phyloP scores from a whole-genome alignment of 2,888 invertebrate species.

The Zhengitettix transpicula region DNA sequence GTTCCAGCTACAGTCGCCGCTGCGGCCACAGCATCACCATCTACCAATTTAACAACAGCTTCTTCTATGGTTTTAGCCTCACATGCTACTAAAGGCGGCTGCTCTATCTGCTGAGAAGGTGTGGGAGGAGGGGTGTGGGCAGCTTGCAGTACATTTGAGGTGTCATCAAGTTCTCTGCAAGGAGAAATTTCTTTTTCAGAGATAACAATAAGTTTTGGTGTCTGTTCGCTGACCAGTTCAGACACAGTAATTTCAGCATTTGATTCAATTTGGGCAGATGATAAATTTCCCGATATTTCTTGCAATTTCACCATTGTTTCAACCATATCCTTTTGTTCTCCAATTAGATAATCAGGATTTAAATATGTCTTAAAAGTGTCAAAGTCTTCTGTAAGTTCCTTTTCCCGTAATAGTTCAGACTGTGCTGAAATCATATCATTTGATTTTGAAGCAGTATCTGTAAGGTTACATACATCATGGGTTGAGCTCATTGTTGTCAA shows the following conservation, averaged over 20 bases:
- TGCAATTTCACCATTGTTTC: not conserved
- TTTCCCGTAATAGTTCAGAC: not conserved
- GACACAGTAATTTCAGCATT: not conserved
- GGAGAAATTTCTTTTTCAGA: no score
- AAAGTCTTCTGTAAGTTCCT: not conserved
- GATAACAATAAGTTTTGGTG: no score
- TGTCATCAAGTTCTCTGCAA: not conserved
- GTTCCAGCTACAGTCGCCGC: slow-evolving; percentile 5
- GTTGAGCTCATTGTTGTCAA: no score
- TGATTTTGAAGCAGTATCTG: no score
- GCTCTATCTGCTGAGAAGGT: not conserved
- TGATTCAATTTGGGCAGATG: not conserved
- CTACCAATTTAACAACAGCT: not conserved
- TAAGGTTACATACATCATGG: no score
- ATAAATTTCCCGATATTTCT: not conserved
- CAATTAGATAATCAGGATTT: not conserved
- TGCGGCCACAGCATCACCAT: not conserved
- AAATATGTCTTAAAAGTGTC: not conserved
- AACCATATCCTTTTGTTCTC: not conserved
- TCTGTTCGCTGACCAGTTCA: no score
- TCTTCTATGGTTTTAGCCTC: not conserved
- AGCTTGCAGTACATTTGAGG: not conserved
- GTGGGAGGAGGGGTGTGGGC: not conserved
- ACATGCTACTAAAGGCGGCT: not conserved
- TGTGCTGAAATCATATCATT: no score